Percentiles rank a stretch among this genome's conserved stretches.
These are phyloP conservation scores for Scaptodrosophila lebanonensis DNA, from an alignment of 1,140 invertebrate species.

Conservation along the genomic window DNA sequence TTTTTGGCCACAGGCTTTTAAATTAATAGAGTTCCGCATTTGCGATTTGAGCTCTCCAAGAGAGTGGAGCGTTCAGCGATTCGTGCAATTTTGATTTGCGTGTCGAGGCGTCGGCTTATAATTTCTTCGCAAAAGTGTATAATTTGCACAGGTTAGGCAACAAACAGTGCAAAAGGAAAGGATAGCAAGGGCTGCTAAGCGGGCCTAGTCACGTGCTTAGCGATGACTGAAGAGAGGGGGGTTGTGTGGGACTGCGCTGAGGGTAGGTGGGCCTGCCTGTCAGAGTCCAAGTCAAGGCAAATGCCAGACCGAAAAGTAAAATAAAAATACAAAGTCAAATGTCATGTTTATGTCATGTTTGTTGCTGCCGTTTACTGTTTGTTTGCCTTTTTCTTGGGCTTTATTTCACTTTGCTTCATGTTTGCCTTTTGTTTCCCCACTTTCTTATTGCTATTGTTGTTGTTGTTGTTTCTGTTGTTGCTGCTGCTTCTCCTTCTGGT, in stretches of 20 bases:
- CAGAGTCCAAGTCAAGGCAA: slow-evolving; percentile 16
- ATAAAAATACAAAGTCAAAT: slow-evolving; percentile 60
- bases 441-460: neutral
- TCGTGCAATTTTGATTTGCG: slow-evolving; percentile 71
- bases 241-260: no score
- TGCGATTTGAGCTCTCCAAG: no score
- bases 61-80: no score
- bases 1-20: slow-evolving; percentile 42
- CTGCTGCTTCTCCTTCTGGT: slow-evolving; percentile 31
- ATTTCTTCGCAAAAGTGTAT: slow-evolving; percentile 74
- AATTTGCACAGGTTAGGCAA: slow-evolving; percentile 48
- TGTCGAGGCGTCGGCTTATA: slow-evolving; percentile 53
- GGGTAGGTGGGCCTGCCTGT: no score
- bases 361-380: slow-evolving; percentile 10
- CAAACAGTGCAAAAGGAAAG: no score
- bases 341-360: slow-evolving; percentile 74
- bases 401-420: slow-evolving; percentile 54
- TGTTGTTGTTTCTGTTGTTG: slow-evolving; percentile 33
- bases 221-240: no score
- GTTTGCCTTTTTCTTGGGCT: slow-evolving; percentile 27
- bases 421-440: no score
- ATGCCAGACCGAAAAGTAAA: slow-evolving; percentile 18
- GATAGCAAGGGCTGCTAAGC: slow-evolving; percentile 30
- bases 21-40: slow-evolving; percentile 39
- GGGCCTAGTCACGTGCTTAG: slow-evolving; percentile 63